Conservation (phyloP, 2,113 vertebrate species). For the Numida meleagris region DNA sequence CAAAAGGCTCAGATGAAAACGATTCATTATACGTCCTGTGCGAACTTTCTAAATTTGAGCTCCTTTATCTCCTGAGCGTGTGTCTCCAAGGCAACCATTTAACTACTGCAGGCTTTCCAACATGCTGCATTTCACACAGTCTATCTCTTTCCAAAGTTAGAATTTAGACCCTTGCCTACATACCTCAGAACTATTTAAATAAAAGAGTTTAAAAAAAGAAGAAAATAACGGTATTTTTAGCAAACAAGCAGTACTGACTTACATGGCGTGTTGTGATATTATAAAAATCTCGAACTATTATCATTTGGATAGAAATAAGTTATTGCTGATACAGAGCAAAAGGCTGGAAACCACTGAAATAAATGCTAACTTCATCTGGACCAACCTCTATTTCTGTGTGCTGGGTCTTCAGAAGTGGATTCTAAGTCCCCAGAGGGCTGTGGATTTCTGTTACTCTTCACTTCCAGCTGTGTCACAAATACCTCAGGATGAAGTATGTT, state of each 20-base stretch:
- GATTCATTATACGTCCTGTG: slow-evolving; percentile 75
- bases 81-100: slow-evolving; percentile 65
- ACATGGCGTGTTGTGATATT: background rate
- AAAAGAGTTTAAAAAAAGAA: background rate
- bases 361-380: background rate
- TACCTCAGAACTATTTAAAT: background rate
- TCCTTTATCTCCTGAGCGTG: slow-evolving; percentile 73
- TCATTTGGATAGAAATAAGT: background rate
- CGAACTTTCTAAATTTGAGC: slow-evolving; percentile 70
- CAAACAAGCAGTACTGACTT: background rate
- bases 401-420: background rate
- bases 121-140: background rate
- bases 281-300: background rate
- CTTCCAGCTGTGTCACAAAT: background rate
- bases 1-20: slow-evolving; percentile 42
- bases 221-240: background rate
- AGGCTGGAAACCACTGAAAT: background rate
- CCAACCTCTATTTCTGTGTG: background rate
- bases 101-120: background rate
- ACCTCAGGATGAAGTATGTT: background rate
- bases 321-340: background rate
- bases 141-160: background rate
- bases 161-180: background rate
- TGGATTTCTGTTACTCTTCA: background rate
- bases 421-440: background rate